Evolutionary conservation across 2,113 vertebrate species (phyloP), one percentile per base, ranked within the genome.

Genomic region (Synodontis membranacea): DNA sequence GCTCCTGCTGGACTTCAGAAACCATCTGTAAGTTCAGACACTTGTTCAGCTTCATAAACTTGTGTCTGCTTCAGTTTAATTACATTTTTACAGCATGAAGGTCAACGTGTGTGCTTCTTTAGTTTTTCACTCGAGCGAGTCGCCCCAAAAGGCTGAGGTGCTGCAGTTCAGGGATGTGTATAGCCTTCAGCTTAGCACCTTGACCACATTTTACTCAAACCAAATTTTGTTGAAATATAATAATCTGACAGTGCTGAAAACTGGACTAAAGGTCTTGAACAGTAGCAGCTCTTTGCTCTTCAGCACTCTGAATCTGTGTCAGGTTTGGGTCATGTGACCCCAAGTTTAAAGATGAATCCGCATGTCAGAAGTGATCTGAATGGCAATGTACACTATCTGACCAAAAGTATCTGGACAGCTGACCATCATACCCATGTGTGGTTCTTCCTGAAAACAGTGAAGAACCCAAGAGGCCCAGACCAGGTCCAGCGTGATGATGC

Each of bases 1-100:
- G 76, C 91, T 97, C 12, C 91, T 96, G 88, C 89, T 97, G 91
- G 93, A 97, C 78, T 92, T 96, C 64, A 17, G 48, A 72, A 85
- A 79, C 31, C 84, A 90, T 39, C 87, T 88, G 96, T 97, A 91
- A 96, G 96, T 95, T 85, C 88, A 37, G 50, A 64, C n/a, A 28
- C 52, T 5, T 42, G 76, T 12, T 10, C 39, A 42, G 37, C 21
- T 37, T 37, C 7, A 68, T 37, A 37, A 37, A 17, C n/a, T n/a
- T n/a, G n/a, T n/a, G n/a, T n/a, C n/a, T n/a, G n/a, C n/a, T n/a
- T n/a, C n/a, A n/a, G n/a, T n/a, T n/a, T n/a, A n/a, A n/a, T n/a
- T n/a, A n/a, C n/a, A n/a, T n/a, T n/a, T n/a, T n/a, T n/a, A n/a
- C n/a, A n/a, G n/a, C n/a, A n/a, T n/a, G n/a, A n/a, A n/a, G n/a